Conservation (phyloP, 2,888 invertebrate species). For the Epirrhoe alternata region DNA sequence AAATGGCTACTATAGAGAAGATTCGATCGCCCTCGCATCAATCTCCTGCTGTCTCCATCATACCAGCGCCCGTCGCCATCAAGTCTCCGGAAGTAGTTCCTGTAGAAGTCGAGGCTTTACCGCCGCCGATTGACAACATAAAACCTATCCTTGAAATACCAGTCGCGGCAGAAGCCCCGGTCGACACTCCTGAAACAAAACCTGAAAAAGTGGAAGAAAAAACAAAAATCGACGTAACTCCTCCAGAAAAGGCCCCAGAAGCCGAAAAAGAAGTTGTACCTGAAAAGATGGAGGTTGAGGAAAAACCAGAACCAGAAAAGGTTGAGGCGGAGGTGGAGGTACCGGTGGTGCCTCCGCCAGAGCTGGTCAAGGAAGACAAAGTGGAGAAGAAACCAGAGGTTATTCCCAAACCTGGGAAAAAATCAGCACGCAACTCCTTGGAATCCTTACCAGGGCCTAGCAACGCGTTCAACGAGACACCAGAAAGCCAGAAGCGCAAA, state of each 20-base stretch:
- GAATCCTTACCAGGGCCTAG: conserved; percentile 73
- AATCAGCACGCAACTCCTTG: conserved; percentile 65
- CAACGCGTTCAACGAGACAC: conserved; percentile 77
- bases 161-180: conserved; percentile 56
- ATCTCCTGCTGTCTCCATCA: conserved; percentile 60
- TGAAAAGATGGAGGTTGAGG: conserved; percentile 47
- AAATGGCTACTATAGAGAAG: conserved; percentile 67
- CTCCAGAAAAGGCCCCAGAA: conserved; percentile 30
- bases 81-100: conserved; percentile 67
- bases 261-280: conserved; percentile 31
- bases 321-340: conserved; percentile 31
- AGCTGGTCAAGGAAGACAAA: conserved; percentile 36
- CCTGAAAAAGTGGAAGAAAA: conserved; percentile 41
- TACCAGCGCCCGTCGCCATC: conserved; percentile 59
- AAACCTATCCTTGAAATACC: conserved; percentile 58
- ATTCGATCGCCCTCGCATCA: conserved; percentile 67
- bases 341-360: conserved; percentile 29
- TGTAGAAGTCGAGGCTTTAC: conserved; percentile 65
- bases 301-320: conserved; percentile 23
- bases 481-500: conserved; percentile 88
- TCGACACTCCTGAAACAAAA: conserved; percentile 31
- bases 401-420: conserved; percentile 49
- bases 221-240: conserved; percentile 34
- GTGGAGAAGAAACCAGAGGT: conserved; percentile 42
- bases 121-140: conserved; percentile 65